A percentile compares a stretch with the other conserved stretches of the same genome.
Conservation (phyloP, 2,888 invertebrate genomes). For the Drosophila limbata region DNA sequence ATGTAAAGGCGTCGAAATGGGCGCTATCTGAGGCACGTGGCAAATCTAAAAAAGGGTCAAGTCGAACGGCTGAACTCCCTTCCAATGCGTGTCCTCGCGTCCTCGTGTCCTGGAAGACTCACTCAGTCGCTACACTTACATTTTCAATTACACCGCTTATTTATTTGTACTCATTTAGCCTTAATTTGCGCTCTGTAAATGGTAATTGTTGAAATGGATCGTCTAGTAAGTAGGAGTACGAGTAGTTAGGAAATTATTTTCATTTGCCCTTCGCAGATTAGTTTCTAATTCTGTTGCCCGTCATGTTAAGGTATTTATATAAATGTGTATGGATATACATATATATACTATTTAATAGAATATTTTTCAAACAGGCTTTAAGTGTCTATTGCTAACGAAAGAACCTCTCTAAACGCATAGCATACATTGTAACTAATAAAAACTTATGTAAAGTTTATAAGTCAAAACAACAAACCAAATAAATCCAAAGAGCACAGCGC, state of each 20-base stretch:
- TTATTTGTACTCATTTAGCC: constrained; percentile 67
- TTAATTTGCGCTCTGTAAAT: constrained; percentile 57
- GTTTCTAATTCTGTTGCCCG: constrained; percentile 23
- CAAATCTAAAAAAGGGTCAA: constrained; percentile 58
- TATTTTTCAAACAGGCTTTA: constrained; percentile 77
- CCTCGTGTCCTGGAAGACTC: constrained; percentile 2
- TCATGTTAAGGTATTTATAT: constrained; percentile 26
- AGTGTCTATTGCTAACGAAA: constrained; percentile 80
- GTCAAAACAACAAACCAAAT: constrained; percentile 20
- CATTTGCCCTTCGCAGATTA: constrained; percentile 43
- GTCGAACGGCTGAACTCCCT: constrained; percentile 32
- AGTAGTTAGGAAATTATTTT: constrained; percentile 73
- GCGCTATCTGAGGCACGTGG: constrained; percentile 62
- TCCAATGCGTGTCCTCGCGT: constrained; percentile 10
- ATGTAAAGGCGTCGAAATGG: constrained; percentile 42
- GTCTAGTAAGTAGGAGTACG: constrained; percentile 38
- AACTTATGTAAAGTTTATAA: constrained; percentile 41
- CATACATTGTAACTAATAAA: constrained; percentile 66
- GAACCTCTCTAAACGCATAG: constrained; percentile 50
- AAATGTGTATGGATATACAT: constrained; percentile 39
- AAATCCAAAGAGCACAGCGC: constrained; percentile 55
- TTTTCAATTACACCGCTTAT: constrained; percentile 47
- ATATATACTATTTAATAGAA: constrained; percentile 44
- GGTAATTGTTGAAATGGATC: constrained; percentile 62
- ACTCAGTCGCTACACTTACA: constrained; percentile 42